A percentile compares a stretch with the other conserved stretches of the same genome.
Conservation (phyloP, 2,113 vertebrate species). For the Mesoclemmys tuberculata region DNA sequence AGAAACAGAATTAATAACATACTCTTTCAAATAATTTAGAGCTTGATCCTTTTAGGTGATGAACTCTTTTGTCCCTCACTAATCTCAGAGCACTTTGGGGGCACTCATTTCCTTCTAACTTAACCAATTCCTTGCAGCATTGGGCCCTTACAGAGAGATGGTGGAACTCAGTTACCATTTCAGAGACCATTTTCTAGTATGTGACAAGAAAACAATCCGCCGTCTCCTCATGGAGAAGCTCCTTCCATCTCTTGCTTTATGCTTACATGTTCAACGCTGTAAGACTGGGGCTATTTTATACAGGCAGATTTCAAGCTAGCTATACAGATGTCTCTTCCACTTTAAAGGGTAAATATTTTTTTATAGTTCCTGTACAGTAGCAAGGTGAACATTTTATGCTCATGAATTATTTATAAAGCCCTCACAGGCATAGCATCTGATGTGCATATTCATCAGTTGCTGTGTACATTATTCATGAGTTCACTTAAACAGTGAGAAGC, state of each 20-base stretch:
- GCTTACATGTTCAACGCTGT: neutral
- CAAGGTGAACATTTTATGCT: conserved; percentile 73
- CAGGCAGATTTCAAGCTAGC: neutral
- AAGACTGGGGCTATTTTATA: neutral
- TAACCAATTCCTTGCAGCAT: neutral
- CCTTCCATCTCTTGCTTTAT: neutral
- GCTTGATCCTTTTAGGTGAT: neutral
- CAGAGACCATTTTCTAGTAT: neutral
- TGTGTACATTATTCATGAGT: conserved; percentile 77
- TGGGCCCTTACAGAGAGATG: neutral
- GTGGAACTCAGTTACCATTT: neutral
- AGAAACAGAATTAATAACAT: neutral
- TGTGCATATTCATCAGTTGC: conserved; percentile 79
- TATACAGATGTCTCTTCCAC: conserved; percentile 24
- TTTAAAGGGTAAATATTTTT: conserved; percentile 60
- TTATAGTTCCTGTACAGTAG: conserved; percentile 42
- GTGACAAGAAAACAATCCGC: neutral
- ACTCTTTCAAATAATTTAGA: accelerated
- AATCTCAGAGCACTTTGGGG: neutral
- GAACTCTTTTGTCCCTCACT: neutral
- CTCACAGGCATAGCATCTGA: conserved; percentile 71
- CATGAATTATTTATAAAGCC: conserved; percentile 80
- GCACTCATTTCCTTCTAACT: neutral
- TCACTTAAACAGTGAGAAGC: conserved; percentile 61
- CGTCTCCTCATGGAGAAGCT: neutral